Conservation (phyloP, 2,888 invertebrate genomes). For the Peribatodes rhomboidaria region DNA sequence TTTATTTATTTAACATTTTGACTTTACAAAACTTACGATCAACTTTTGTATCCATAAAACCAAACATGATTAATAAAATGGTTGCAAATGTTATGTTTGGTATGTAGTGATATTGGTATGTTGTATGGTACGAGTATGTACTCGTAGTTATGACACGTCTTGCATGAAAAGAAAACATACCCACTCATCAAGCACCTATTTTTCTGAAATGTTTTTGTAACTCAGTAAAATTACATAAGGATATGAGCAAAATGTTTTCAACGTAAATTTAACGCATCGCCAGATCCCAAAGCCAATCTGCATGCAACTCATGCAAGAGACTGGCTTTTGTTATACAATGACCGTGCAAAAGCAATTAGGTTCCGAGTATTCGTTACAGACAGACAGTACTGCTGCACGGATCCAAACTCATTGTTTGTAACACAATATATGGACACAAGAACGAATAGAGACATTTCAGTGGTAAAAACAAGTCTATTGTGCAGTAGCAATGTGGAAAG, state of each 20-base stretch:
- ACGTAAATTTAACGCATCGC: conserved; percentile 6
- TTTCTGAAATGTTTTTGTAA: not conserved
- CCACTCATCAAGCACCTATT: not conserved
- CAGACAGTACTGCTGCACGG: conserved; percentile 26
- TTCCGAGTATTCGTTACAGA: conserved; percentile 34
- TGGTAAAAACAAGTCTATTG: conserved; percentile 53
- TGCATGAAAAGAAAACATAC: not conserved
- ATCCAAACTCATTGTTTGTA: conserved; percentile 36
- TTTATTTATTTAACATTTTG: too few relatives aligned
- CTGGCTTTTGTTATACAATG: conserved; percentile 32
- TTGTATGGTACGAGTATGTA: too few relatives aligned
- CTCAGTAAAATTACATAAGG: conserved; percentile 3
- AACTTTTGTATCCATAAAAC: too few relatives aligned
- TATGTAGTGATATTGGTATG: too few relatives aligned
- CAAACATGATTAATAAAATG: too few relatives aligned
- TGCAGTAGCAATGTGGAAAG: conserved; percentile 12
- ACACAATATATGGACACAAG: conserved; percentile 29
- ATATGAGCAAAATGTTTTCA: conserved; percentile 1
- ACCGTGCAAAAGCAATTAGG: conserved; percentile 35
- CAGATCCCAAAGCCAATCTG: conserved; percentile 24
- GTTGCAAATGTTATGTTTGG: too few relatives aligned
- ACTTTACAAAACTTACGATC: too few relatives aligned
- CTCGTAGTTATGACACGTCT: too few relatives aligned
- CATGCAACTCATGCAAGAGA: conserved; percentile 27
- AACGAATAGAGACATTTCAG: conserved; percentile 42